Evolutionary conservation across 2,797 vertebrate species (phyloP).

Genomic region (Enteromius thamalakanensis): DNA sequence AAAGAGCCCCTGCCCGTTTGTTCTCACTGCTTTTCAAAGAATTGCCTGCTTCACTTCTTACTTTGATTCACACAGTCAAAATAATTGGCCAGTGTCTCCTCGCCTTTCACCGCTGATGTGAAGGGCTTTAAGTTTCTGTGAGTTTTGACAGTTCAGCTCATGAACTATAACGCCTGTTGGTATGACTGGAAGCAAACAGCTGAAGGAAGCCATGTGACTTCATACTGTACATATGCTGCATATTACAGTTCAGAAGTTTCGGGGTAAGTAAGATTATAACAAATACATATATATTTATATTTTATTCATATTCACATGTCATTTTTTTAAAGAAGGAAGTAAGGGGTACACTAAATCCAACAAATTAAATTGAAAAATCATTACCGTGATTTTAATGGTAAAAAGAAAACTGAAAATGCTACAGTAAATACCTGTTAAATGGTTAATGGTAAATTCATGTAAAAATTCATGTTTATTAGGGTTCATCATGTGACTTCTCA

Average conservation of each 20-base stretch:
- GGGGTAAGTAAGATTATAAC: background rate
- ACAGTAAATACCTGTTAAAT: too few relatives aligned
- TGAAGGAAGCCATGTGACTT: background rate
- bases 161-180: background rate
- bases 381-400: too few relatives aligned
- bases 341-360: too few relatives aligned
- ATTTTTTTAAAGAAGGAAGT: too few relatives aligned
- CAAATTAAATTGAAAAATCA: too few relatives aligned
- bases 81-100: slow-evolving; percentile 43
- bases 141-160: slow-evolving; percentile 9
- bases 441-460: too few relatives aligned
- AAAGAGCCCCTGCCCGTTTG: slow-evolving; percentile 40
- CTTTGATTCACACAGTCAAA: slow-evolving; percentile 39
- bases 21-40: slow-evolving; percentile 34
- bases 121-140: slow-evolving; percentile 17
- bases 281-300: too few relatives aligned
- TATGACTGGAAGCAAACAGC: background rate
- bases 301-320: too few relatives aligned
- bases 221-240: background rate
- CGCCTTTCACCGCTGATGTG: slow-evolving; percentile 25
- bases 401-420: too few relatives aligned
- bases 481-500: too few relatives aligned
- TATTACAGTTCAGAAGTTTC: background rate
- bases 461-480: too few relatives aligned
- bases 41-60: slow-evolving; percentile 38